A percentile compares a stretch with the other conserved stretches of the same genome.
These are phyloP conservation scores for Boloria euphrosyne DNA, from an alignment of 2,888 invertebrate species.

Conservation along the genomic window DNA sequence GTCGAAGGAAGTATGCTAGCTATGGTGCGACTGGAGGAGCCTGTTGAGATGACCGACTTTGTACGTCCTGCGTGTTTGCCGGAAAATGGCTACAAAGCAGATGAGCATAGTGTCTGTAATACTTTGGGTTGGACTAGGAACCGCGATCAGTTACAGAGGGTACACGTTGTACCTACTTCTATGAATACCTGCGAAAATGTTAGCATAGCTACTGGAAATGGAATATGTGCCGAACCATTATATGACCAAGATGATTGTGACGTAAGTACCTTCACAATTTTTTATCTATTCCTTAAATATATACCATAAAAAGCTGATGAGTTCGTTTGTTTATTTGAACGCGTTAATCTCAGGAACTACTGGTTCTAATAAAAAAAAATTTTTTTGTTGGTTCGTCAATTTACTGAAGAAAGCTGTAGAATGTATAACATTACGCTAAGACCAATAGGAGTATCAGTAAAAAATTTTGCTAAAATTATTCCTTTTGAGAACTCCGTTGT, in stretches of 20 bases:
- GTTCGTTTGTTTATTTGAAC: too few species aligned
- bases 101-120: constrained; percentile 84
- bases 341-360: too few species aligned
- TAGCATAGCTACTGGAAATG: constrained; percentile 91
- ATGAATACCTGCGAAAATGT: constrained; percentile 93
- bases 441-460: too few species aligned
- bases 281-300: neutral
- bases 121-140: constrained; percentile 94
- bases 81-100: constrained; percentile 69
- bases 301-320: too few species aligned
- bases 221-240: constrained; percentile 91
- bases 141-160: constrained; percentile 90
- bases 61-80: constrained; percentile 92
- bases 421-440: too few species aligned
- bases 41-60: constrained; percentile 89
- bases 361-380: too few species aligned
- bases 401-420: too few species aligned
- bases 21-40: constrained; percentile 89
- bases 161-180: constrained; percentile 88
- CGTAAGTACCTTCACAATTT: constrained; percentile 81
- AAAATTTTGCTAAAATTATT: too few species aligned
- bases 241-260: constrained; percentile 91
- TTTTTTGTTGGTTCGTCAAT: too few species aligned
- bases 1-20: constrained; percentile 94
- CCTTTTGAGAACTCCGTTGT: too few species aligned